Percentiles rank a stretch among this genome's conserved stretches.
phyloP scores from a whole-genome alignment of 2,888 invertebrate species.

The Chydorus sphaericus region DNA sequence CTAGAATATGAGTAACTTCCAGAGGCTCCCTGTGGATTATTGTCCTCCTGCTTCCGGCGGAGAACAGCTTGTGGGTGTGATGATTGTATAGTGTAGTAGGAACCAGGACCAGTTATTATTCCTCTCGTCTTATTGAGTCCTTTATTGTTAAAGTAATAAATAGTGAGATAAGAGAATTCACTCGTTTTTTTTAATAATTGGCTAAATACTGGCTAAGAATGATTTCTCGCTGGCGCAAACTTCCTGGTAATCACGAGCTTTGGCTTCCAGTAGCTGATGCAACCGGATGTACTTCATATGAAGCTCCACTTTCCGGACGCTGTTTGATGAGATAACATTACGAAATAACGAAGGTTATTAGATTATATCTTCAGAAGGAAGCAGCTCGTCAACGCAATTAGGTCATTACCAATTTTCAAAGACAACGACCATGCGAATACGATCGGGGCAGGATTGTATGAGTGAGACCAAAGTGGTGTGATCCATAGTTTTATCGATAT shows the following conservation, averaged over 20 bases:
- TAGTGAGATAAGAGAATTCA: no score
- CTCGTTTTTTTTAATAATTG: neutral
- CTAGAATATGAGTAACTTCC: neutral
- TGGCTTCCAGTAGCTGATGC: conserved; percentile 65
- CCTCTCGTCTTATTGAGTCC: neutral
- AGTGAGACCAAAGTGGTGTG: conserved; percentile 83
- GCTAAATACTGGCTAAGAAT: neutral
- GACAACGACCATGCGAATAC: conserved; percentile 89
- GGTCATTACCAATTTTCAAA: conserved; percentile 68
- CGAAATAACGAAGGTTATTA: neutral
- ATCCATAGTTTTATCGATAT: conserved; percentile 88
- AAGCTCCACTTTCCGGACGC: conserved; percentile 50
- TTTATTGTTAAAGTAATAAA: no score
- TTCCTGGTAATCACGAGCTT: conserved; percentile 35
- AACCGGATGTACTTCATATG: conserved; percentile 85
- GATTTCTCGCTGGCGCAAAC: conserved; percentile 20
- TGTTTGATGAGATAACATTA: neutral
- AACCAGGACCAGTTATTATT: no score
- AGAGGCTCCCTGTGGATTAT: neutral
- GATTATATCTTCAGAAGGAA: neutral
- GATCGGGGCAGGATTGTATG: conserved; percentile 72
- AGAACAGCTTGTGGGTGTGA: neutral
- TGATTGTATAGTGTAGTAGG: neutral
- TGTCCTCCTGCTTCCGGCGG: neutral
- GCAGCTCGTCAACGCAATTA: neutral